Evolutionary conservation across 1,140 invertebrate genomes (phyloP), one percentile per base, ranked within the genome.

Genomic region (Mylabris phalerata): DNA sequence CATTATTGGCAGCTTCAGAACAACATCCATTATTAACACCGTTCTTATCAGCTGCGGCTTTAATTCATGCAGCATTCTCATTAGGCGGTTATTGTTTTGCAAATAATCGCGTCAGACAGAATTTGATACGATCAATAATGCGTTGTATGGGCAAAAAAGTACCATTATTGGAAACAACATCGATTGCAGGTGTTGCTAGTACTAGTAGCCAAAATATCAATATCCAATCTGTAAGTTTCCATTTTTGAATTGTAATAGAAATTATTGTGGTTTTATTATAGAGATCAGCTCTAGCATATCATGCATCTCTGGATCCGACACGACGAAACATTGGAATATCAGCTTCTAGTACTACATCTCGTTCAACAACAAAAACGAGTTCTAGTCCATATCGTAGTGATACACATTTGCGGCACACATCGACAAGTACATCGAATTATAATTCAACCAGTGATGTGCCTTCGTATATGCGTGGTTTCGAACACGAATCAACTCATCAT

Each of bases 341-440:
- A n/a, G 93, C 92, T 0, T 93, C 92, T 0, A 94, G 90, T 55
- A 96, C 93, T 1, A 98, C 93, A 1, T 95, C 92, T 10, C 79
- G 92, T 51, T 95, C 93, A 39, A 97, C 93, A 4, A 93, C 91
- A 39, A 97, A 96, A 75, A 95, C 92, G 6, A 90, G 90, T 66
- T 93, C 91, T 25, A 94, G 91, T 75, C 90, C 92, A 6, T 95
- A 95, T 58, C 78, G 86, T 59, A 90, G 89, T 70, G 89, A 91
- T 64, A 85, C 85, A 4, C 89, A 91, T 68, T 75, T 91, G 11
- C 77, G 88, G 4, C 86, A 89, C 63, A 89, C 87, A 0, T 88
- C 88, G 10, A 92, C 88, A 0, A 89, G 87, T 2, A 91, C 88
- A 1, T 90, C 88, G 7, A 92, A 90, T 69, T 90, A 90, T 68